Percentiles rank a stretch among this genome's conserved stretches.
Conservation (phyloP, 1,140 invertebrate species). For the Diachasma alloeum region DNA sequence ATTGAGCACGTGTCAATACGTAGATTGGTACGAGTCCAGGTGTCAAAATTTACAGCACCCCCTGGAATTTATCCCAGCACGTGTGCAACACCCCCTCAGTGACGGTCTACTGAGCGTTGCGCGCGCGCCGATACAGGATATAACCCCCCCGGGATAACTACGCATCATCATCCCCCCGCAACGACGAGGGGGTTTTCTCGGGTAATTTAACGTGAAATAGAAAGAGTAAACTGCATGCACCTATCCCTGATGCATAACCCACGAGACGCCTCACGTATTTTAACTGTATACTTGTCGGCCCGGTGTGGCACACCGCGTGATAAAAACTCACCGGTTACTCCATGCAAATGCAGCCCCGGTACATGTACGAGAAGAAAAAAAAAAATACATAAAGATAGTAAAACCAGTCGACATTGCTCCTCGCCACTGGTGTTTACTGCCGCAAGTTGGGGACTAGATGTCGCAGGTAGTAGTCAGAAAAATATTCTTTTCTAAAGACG, state of each 20-base stretch:
- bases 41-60: constrained; percentile 26
- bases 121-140: constrained; percentile 7
- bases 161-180: constrained; percentile 24
- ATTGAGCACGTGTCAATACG: constrained; percentile 41
- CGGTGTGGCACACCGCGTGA: neutral
- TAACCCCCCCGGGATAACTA: constrained; percentile 15
- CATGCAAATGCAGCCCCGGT: neutral
- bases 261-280: neutral
- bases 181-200: neutral
- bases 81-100: constrained; percentile 26
- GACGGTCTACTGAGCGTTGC: neutral
- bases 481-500: neutral
- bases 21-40: constrained; percentile 16
- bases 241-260: neutral
- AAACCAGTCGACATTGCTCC: neutral
- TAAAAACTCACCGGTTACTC: neutral
- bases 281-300: neutral
- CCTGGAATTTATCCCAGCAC: constrained; percentile 34
- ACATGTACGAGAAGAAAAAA: neutral
- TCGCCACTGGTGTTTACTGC: neutral
- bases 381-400: neutral
- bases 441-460: neutral
- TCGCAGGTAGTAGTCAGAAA: neutral
- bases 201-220: neutral
- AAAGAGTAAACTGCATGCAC: constrained; percentile 4